Conservation (phyloP, 2,113 vertebrate species). For the Anguilla japonica region DNA sequence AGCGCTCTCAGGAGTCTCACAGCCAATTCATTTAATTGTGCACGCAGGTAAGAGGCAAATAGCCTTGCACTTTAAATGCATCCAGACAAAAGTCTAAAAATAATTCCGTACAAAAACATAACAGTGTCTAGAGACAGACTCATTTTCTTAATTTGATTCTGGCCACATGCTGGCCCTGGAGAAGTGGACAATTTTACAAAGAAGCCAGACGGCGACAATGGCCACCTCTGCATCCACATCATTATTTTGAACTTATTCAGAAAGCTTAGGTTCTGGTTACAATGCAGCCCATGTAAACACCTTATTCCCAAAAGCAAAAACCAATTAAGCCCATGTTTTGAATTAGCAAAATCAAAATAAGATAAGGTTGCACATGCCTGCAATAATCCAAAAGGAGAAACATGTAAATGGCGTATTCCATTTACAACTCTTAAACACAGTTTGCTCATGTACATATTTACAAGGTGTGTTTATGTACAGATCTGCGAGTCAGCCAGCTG, state of each 20-base stretch:
- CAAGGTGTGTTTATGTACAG: no score
- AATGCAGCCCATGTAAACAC: no score
- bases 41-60: slow-evolving; percentile 1
- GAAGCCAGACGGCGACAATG: background rate
- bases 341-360: no score
- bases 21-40: background rate
- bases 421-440: no score
- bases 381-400: no score
- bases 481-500: no score
- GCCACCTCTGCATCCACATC: background rate
- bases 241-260: background rate
- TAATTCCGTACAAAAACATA: slow-evolving; percentile 5
- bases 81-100: background rate
- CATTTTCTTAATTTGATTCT: background rate
- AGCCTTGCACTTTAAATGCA: background rate
- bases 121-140: slow-evolving; percentile 1
- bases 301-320: no score
- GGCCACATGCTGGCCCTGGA: background rate
- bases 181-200: background rate
- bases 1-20: background rate
- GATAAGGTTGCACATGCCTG: no score
- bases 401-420: no score
- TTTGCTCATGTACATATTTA: no score
- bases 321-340: no score
- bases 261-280: no score